These are phyloP conservation scores for Crotalus tigris DNA, from an alignment of 2,113 vertebrate genomes.

Conservation along the genomic window DNA sequence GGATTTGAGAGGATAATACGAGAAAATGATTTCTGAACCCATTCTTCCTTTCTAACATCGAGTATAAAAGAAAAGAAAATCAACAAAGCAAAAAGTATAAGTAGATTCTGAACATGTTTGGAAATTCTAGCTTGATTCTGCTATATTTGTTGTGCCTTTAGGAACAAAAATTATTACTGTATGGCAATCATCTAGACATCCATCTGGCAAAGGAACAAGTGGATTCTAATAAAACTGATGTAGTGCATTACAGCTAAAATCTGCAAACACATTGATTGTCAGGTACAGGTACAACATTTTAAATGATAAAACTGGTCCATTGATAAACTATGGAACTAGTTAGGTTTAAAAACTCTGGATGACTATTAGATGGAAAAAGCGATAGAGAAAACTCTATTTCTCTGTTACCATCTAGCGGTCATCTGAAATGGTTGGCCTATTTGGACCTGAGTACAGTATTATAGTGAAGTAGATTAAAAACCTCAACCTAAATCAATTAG, in stretches of 20 bases:
- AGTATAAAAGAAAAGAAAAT: neutral
- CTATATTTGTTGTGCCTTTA: neutral
- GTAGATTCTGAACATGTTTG: neutral
- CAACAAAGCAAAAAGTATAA: neutral
- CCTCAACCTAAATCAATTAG: conserved; percentile 44
- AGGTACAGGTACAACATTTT: conserved; percentile 39
- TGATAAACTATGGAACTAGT: neutral
- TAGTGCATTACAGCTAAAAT: conserved; percentile 35
- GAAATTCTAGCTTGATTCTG: neutral
- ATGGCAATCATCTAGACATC: conserved; percentile 3
- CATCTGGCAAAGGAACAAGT: neutral
- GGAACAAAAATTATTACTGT: neutral
- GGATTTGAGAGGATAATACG: neutral
- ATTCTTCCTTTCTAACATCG: neutral
- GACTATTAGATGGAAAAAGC: neutral
- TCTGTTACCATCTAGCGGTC: neutral
- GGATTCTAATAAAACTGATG: conserved; percentile 25
- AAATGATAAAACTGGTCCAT: conserved; percentile 26
- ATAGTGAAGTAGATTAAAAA: conserved; percentile 44
- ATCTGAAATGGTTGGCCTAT: neutral
- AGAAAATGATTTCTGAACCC: neutral
- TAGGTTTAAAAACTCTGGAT: neutral
- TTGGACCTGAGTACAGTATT: conserved; percentile 22
- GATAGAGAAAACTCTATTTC: neutral
- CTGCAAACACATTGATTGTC: conserved; percentile 29